phyloP scores from a whole-genome alignment of 2,113 vertebrate genomes.

The Columbina picui region DNA sequence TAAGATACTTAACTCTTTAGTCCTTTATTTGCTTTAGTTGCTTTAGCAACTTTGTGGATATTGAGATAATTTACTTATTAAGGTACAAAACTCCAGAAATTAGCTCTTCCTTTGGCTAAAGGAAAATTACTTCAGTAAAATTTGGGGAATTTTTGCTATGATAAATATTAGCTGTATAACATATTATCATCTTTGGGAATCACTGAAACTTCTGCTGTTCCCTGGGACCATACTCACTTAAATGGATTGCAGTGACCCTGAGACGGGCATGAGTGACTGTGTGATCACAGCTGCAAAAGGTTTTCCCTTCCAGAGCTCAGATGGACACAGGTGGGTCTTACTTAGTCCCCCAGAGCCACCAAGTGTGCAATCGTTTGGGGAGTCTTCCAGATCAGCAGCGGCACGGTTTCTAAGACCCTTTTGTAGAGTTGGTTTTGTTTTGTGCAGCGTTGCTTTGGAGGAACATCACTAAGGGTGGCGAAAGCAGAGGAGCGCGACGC shows the following conservation, averaged over 20 bases:
- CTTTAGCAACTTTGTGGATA: background rate
- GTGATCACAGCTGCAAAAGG: background rate
- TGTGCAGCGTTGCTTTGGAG: background rate
- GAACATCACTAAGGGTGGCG: background rate
- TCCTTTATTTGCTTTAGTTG: background rate
- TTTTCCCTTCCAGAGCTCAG: background rate
- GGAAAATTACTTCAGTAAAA: background rate
- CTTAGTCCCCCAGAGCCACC: background rate
- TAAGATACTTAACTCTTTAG: background rate
- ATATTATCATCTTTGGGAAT: background rate
- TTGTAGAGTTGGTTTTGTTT: background rate
- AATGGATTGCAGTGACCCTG: background rate
- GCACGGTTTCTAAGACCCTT: background rate
- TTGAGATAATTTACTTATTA: background rate
- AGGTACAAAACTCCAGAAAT: background rate
- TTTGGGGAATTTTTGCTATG: background rate
- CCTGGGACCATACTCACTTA: background rate
- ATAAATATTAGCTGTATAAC: background rate
- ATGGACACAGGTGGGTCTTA: background rate
- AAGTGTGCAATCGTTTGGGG: accelerated
- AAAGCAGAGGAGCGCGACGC: background rate
- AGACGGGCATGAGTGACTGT: accelerated
- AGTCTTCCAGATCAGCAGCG: background rate
- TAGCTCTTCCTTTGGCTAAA: background rate
- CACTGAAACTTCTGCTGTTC: background rate